These are phyloP conservation scores for Lagopus muta DNA, from an alignment of 2,113 vertebrate genomes.

Conservation along the genomic window DNA sequence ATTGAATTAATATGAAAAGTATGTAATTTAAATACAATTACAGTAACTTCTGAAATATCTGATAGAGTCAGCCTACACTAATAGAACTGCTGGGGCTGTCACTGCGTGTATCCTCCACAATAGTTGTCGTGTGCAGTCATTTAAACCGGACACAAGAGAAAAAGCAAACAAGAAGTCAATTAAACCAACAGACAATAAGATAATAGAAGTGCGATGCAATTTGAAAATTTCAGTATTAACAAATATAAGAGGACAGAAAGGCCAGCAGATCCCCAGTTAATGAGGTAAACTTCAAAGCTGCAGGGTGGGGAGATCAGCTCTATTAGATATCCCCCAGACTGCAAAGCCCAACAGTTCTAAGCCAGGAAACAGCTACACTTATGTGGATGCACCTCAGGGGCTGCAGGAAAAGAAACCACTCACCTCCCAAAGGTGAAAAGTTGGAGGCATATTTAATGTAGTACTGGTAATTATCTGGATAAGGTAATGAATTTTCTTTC, in stretches of 20 bases:
- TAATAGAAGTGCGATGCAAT: neutral
- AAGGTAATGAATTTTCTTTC: neutral
- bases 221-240: neutral
- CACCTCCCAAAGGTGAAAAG: neutral
- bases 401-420: neutral
- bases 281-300: neutral
- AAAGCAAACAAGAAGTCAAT: neutral
- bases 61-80: neutral
- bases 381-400: neutral
- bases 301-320: neutral
- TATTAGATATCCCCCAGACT: neutral
- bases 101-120: neutral
- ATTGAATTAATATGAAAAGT: neutral
- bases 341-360: neutral
- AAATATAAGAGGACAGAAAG: neutral
- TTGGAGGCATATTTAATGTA: neutral
- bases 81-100: neutral
- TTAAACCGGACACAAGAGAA: neutral
- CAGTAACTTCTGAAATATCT: neutral
- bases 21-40: neutral
- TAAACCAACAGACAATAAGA: neutral
- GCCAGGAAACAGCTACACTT: neutral
- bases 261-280: neutral
- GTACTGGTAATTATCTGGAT: neutral
- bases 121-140: neutral